Conservation (phyloP, 2,888 invertebrate genomes). For the Synanthedon myopaeformis region DNA sequence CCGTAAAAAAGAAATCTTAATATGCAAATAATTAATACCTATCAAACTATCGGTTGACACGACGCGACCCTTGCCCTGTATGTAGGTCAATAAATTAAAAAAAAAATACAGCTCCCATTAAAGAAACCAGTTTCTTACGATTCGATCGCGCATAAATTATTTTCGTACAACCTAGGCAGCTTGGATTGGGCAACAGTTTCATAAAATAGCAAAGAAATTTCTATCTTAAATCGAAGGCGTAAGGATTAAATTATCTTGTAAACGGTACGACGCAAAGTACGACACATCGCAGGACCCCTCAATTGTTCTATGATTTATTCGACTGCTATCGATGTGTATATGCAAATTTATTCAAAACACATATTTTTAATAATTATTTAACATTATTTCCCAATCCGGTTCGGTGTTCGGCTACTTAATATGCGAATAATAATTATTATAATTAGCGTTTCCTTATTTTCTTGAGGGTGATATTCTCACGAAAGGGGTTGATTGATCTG, state of each 20-base stretch:
- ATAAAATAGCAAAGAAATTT: background rate
- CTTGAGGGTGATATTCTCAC: conserved; percentile 49
- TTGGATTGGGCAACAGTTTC: background rate
- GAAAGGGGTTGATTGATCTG: conserved; percentile 53
- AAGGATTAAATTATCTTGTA: background rate
- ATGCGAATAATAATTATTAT: conserved; percentile 55
- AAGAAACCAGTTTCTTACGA: conserved; percentile 39
- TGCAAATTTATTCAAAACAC: conserved; percentile 35
- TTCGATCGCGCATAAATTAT: conserved; percentile 22
- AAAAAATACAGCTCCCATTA: conserved; percentile 29
- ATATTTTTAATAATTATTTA: conserved; percentile 41
- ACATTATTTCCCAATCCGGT: conserved; percentile 30
- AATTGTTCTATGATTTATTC: conserved; percentile 69
- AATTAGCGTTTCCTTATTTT: conserved; percentile 52
- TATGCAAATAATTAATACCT: conserved; percentile 56
- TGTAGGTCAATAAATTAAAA: conserved; percentile 61
- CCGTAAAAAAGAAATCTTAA: conserved; percentile 29
- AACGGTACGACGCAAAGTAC: background rate
- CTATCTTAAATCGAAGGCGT: background rate
- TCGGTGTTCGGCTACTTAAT: conserved; percentile 38
- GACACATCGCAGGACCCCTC: conserved; percentile 22
- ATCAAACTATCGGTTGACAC: conserved; percentile 30
- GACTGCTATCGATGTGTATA: conserved; percentile 51
- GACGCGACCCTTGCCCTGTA: conserved; percentile 22
- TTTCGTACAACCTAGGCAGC: background rate